Percentiles rank a stretch among this genome's conserved stretches.
Conservation (phyloP, 2,888 invertebrate genomes). For the Pristionchus exspectatus region DNA sequence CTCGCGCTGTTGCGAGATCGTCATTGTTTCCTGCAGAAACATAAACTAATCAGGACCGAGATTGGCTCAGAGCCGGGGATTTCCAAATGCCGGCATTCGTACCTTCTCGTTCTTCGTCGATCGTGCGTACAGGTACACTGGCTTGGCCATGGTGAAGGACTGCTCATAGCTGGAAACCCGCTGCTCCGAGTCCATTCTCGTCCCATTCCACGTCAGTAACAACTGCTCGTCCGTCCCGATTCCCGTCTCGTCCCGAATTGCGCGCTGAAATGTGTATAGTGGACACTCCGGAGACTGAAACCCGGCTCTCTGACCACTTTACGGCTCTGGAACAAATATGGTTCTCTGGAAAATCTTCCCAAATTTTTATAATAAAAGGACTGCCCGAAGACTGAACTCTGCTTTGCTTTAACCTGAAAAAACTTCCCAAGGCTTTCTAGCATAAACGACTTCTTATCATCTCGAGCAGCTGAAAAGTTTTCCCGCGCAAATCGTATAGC, state of each 20-base stretch:
- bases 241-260: slow-evolving; percentile 41
- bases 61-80: neutral
- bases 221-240: slow-evolving; percentile 46
- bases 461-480: no score
- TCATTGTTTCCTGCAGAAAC: slow-evolving; percentile 36
- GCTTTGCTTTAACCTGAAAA: no score
- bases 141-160: slow-evolving; percentile 17
- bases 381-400: no score
- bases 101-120: slow-evolving; percentile 20
- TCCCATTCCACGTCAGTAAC: slow-evolving; percentile 43
- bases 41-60: neutral
- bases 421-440: no score
- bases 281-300: no score
- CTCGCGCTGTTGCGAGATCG: slow-evolving; percentile 46
- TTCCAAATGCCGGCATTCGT: neutral
- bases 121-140: slow-evolving; percentile 50
- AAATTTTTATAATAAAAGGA: no score
- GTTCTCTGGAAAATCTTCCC: no score
- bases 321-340: no score
- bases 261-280: slow-evolving; percentile 8
- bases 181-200: slow-evolving; percentile 48
- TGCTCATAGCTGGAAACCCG: neutral
- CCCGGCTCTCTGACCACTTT: no score
- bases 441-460: no score
- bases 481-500: no score